Evolutionary conservation across 2,797 vertebrate species (phyloP), one percentile per base, ranked within the genome.

Genomic region (Sarcophilus harrisii): DNA sequence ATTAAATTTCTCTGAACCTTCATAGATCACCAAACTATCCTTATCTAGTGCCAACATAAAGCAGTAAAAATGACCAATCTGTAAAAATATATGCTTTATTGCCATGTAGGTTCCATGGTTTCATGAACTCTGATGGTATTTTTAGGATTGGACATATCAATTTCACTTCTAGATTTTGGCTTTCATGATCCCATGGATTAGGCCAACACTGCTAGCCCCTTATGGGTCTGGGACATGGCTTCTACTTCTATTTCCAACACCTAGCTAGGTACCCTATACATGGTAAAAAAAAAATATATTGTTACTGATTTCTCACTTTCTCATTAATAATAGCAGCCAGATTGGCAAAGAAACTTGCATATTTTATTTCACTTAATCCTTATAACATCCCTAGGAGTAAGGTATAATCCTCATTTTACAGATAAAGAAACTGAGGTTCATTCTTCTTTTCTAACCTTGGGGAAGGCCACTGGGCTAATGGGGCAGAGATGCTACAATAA

Each of bases 141-240:
- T 4, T 14, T 8, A 21, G 21, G 21, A 45, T 11, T 45, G 32
- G n/a, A 27, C n/a, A 89, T 18, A 45, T 18, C 81, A 57, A 1
- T 73, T 96, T 28, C 93, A 91, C 57, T 87, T 91, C 90, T 60
- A 52, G 91, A 21, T 1, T 91, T 93, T 92, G 89, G 5, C 32
- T 93, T 93, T 93, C 91, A 57, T 49, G 60, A 38, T 62, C 21
- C 73, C 93, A 92, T n/a, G 93, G 58, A 92, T 58, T 89, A 38
- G 89, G n/a, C 49, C 73, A 81, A 5, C 38, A 45, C 2, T 45
- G 38, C 6, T 9, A 45, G 73, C 38, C 21, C 66, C 38, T 81
- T 81, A 38, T 45, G 21, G 8, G 12, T 27, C 73, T 45, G 21
- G 8, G 38, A 9, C 21, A 27, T 9, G 73, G 38, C 21, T 81